Evolutionary conservation across 2,888 invertebrate species (phyloP), one percentile per base, ranked within the genome.

Genomic region (Strigamia maritima): DNA sequence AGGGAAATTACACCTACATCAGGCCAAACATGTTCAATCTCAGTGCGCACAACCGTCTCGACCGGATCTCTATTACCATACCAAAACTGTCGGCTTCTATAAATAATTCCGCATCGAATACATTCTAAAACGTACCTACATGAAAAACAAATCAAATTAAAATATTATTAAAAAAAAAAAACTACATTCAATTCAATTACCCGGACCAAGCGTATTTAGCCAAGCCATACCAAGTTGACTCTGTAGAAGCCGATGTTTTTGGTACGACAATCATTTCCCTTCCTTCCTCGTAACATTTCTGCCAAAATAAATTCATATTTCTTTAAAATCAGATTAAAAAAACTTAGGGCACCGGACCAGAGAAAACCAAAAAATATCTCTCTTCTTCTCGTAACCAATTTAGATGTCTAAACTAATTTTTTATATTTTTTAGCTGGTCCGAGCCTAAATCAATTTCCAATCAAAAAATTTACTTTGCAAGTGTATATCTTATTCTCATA

Each of bases 121-220:
- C 94, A 94, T 83, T 93, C 92, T 80, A 94, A 90, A 0, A 92
- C 90, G 83, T 91, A 88, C 26, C 88, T 88, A 81, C 75, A n/a
- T n/a, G n/a, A n/a, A n/a, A n/a, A n/a, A n/a, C n/a, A n/a, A n/a
- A n/a, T n/a, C n/a, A n/a, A n/a, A n/a, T n/a, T n/a, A n/a, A n/a
- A n/a, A n/a, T n/a, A n/a, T n/a, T n/a, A 70, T 70, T 14, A 10
- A 12, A 70, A 70, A 14, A 22, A 70, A 22, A 70, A 10, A 10
- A 16, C 14, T 16, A 12, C 70, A 70, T 70, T 22, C n/a, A n/a
- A n/a, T n/a, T n/a, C n/a, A n/a, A 24, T 85, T 84, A 92, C 84
- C 93, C 93, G 76, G 92, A 90, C 93, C 92, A 93, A 0, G 92
- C 91, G 84, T 91, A 93, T 83, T 90, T 92, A 0, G 92, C 91